A percentile compares a stretch with the other conserved stretches of the same genome.
These are phyloP conservation scores for Acropora yongei DNA, from an alignment of 64 coral and sea anemone species.

Conservation along the genomic window DNA sequence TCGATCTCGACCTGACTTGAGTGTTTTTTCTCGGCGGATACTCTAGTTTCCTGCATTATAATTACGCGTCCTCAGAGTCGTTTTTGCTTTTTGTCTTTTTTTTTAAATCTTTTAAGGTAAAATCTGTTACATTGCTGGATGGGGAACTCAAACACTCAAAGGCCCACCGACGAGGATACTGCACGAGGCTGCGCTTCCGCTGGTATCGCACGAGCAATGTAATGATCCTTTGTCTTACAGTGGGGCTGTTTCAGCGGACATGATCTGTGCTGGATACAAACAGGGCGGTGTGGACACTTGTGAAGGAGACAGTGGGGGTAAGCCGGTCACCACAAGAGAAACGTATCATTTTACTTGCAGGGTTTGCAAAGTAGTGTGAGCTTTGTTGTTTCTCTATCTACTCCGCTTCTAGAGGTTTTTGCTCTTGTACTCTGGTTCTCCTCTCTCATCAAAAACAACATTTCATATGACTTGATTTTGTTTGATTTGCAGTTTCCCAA, in stretches of 20 bases:
- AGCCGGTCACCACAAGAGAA: background rate
- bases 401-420: too few species aligned
- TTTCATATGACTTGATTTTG: too few species aligned
- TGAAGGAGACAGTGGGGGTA: slow-evolving; percentile 97
- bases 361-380: too few species aligned
- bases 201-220: slow-evolving; percentile 80
- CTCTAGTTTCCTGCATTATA: too few species aligned
- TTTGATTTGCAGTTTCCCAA: too few species aligned
- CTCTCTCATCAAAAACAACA: too few species aligned
- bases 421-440: too few species aligned
- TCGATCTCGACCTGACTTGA: too few species aligned
- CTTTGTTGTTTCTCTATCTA: too few species aligned
- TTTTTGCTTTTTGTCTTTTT: background rate
- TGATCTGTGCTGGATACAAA: slow-evolving; percentile 95
- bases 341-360: too few species aligned
- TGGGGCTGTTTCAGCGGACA: slow-evolving; percentile 74
- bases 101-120: slow-evolving; percentile 55
- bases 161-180: slow-evolving; percentile 62
- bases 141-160: slow-evolving; percentile 82
- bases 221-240: slow-evolving; percentile 83
- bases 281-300: slow-evolving; percentile 94
- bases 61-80: background rate
- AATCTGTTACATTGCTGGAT: slow-evolving; percentile 93
- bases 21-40: too few species aligned
- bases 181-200: slow-evolving; percentile 74